Evolutionary conservation across 1,140 invertebrate genomes (phyloP), one percentile per base, ranked within the genome.

Genomic region (Helicoverpa armigera): DNA sequence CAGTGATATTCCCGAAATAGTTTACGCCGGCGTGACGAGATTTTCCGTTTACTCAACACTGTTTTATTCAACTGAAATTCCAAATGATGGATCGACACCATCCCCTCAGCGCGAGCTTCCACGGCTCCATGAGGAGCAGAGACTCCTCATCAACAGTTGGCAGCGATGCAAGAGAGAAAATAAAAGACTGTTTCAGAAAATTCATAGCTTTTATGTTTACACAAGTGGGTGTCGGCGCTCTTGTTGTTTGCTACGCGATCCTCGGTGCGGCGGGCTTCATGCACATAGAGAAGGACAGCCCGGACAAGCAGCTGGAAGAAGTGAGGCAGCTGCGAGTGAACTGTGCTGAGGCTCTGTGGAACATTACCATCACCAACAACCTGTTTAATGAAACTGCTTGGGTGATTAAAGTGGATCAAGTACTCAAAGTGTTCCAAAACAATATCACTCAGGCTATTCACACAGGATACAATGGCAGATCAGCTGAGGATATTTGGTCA

Each of bases 161-260:
- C 61, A 96, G 96, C 84, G 96, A 97, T 89, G 97, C 97, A 0
- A 93, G 96, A 4, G 97, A 97, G 86, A 97, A 96, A 87, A 95
- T 97, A 23, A 98, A 98, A 89, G 97, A 98, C 83, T 98, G 97
- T 87, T 97, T 97, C 83, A 95, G 98, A 31, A 98, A 98, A 89
- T 95, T 98, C 81, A 96, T 98, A 48, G 97, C 98, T 0, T 98
- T 98, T 86, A 98, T 98, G 98, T 98, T 98, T 94, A 98, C 98
- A 2, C 98, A 98, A 95, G 98, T 99, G 63, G 99, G 99, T 65
- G 98, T 99, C 5, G 99, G 98, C 58, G 98, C 98, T 0, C 95
- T 99, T 4, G 98, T 99, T 14, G 98, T 99, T 0, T 97, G 98
- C 60, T 99, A 99, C 91, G 98, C 99, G 2, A 97, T 99, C 63